These are phyloP conservation scores for Melanotus villosus DNA, from an alignment of 2,888 invertebrate genomes.

Conservation along the genomic window DNA sequence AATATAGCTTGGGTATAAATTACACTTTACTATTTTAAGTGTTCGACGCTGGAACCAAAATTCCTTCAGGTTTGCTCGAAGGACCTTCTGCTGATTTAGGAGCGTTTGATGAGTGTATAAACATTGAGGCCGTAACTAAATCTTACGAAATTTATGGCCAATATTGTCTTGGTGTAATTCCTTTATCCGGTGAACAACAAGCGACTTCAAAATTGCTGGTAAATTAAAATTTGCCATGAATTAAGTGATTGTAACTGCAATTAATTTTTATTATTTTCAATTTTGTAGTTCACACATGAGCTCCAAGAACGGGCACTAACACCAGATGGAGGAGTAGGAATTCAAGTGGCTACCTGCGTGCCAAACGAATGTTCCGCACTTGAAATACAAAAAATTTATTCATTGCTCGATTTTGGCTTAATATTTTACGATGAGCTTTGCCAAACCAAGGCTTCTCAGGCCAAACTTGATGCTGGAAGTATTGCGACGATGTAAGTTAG, in stretches of 20 bases:
- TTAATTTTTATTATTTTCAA: not conserved
- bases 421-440: not conserved
- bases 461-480: not conserved
- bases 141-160: not conserved
- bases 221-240: not conserved
- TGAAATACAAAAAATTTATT: not conserved
- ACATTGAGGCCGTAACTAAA: not conserved
- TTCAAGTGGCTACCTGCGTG: not conserved
- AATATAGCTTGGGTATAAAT: too few relatives aligned
- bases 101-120: slow-evolving; percentile 35
- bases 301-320: not conserved
- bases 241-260: not conserved
- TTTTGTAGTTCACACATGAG: too few relatives aligned
- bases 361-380: not conserved
- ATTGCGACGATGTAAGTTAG: not conserved
- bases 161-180: not conserved
- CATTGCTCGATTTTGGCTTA: not conserved
- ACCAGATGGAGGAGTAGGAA: not conserved
- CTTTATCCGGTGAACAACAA: not conserved
- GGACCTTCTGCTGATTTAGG: slow-evolving; percentile 38
- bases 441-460: not conserved
- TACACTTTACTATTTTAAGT: too few relatives aligned
- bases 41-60: slow-evolving; percentile 37
- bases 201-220: not conserved
- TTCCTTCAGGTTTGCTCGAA: slow-evolving; percentile 64